These are phyloP conservation scores for Conchocele bisecta DNA, from an alignment of 2,888 invertebrate genomes.

Conservation along the genomic window DNA sequence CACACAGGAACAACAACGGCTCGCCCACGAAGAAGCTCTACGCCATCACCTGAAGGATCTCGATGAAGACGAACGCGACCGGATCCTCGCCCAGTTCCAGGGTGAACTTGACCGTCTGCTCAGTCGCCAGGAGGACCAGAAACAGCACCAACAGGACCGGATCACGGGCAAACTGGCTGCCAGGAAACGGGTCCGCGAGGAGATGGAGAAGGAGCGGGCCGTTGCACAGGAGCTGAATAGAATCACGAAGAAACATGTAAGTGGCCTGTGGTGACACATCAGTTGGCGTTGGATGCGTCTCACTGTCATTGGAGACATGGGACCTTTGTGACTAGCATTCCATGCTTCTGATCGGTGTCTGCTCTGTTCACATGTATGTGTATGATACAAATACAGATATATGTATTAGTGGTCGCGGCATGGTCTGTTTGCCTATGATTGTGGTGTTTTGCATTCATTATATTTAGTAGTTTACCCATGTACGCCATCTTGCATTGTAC, in stretches of 20 bases:
- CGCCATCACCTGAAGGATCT: conserved; percentile 65
- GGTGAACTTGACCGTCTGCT: conserved; percentile 63
- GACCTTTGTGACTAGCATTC: too few species aligned
- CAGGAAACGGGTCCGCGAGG: conserved; percentile 78
- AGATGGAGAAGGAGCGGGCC: conserved; percentile 74
- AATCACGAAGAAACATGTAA: conserved; percentile 73
- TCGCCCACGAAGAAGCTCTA: conserved; percentile 66
- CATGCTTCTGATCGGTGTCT: too few species aligned
- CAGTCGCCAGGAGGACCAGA: conserved; percentile 58
- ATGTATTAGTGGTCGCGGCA: too few species aligned
- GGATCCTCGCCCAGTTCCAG: conserved; percentile 70
- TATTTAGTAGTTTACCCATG: too few species aligned
- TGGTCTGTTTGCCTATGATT: too few species aligned
- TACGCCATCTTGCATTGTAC: too few species aligned
- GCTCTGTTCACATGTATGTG: too few species aligned
- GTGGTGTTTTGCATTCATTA: too few species aligned
- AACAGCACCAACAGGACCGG: conserved; percentile 69
- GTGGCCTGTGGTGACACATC: not conserved
- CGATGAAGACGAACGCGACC: conserved; percentile 68
- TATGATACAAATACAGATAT: too few species aligned
- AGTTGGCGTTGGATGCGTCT: not conserved
- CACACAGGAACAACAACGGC: conserved; percentile 61
- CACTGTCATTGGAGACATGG: too few species aligned
- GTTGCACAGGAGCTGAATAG: conserved; percentile 77
- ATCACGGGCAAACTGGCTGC: conserved; percentile 78